These are phyloP conservation scores for Dendrolimus kikuchii DNA, from an alignment of 1,140 invertebrate genomes.

Conservation along the genomic window DNA sequence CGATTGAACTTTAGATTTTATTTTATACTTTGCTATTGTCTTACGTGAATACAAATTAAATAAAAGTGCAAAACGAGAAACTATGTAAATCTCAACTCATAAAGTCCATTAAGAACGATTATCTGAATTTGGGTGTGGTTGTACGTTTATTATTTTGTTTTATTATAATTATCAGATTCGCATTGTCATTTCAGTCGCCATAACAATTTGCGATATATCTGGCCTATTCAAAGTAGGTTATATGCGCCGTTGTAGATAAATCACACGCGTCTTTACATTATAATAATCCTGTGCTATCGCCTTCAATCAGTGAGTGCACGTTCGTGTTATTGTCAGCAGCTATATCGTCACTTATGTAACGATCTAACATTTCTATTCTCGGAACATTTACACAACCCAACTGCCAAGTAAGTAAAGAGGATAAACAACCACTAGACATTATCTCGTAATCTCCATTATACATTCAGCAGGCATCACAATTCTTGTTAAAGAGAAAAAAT, in stretches of 20 bases:
- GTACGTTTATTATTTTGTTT: too few species aligned
- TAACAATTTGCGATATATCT: too few species aligned
- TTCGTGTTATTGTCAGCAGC: background rate
- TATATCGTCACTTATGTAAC: conserved; percentile 6
- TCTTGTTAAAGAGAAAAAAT: background rate
- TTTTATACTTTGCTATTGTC: too few species aligned
- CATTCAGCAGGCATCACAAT: background rate
- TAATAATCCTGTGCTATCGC: conserved; percentile 3
- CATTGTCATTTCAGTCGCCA: too few species aligned
- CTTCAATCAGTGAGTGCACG: background rate
- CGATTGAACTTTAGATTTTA: too few species aligned
- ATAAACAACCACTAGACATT: conserved; percentile 12
- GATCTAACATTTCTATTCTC: conserved; percentile 10
- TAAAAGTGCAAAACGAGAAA: too few species aligned
- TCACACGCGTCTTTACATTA: conserved; percentile 1
- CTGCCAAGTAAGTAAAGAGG: conserved; percentile 11
- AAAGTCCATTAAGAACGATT: too few species aligned
- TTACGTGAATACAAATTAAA: too few species aligned
- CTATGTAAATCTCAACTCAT: too few species aligned
- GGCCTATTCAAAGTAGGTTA: too few species aligned
- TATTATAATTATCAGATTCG: too few species aligned
- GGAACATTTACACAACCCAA: conserved; percentile 12
- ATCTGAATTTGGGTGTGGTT: too few species aligned
- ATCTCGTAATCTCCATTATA: conserved; percentile 10
- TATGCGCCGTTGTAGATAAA: background rate